Evolutionary conservation across 1,140 invertebrate species (phyloP).

Genomic region (Lasioglossum albipes): DNA sequence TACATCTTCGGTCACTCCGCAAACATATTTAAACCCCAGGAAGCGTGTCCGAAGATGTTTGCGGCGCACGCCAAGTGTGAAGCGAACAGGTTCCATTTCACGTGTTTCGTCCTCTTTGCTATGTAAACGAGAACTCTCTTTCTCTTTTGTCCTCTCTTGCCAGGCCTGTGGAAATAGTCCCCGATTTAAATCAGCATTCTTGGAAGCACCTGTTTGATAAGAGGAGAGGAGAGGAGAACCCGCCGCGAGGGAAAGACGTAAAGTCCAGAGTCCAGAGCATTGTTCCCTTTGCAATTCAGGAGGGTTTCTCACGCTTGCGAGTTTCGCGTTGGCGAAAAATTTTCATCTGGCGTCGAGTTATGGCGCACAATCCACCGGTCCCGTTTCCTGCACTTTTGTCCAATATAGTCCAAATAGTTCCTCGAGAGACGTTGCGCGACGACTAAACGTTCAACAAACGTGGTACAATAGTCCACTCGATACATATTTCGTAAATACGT

Average conservation of each 20-base stretch:
- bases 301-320: too few species aligned
- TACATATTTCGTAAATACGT: too few species aligned
- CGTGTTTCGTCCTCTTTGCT: background rate
- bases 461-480: too few species aligned
- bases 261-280: background rate
- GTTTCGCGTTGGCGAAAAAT: background rate
- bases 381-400: too few species aligned
- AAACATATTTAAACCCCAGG: background rate
- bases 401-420: too few species aligned
- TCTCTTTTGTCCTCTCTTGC: too few species aligned
- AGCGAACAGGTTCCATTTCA: constrained; percentile 33
- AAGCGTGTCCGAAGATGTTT: background rate
- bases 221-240: too few species aligned
- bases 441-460: too few species aligned
- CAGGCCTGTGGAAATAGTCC: background rate
- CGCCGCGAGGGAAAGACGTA: background rate
- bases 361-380: too few species aligned
- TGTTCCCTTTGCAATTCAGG: too few species aligned
- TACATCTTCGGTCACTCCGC: background rate
- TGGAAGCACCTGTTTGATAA: background rate
- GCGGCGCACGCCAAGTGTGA: constrained; percentile 16
- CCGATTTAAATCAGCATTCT: background rate
- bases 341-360: too few species aligned
- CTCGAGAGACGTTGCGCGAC: too few species aligned
- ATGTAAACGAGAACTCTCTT: background rate